These are phyloP conservation scores for Anniella stebbinsi DNA, from an alignment of 2,797 vertebrate species.

Conservation along the genomic window DNA sequence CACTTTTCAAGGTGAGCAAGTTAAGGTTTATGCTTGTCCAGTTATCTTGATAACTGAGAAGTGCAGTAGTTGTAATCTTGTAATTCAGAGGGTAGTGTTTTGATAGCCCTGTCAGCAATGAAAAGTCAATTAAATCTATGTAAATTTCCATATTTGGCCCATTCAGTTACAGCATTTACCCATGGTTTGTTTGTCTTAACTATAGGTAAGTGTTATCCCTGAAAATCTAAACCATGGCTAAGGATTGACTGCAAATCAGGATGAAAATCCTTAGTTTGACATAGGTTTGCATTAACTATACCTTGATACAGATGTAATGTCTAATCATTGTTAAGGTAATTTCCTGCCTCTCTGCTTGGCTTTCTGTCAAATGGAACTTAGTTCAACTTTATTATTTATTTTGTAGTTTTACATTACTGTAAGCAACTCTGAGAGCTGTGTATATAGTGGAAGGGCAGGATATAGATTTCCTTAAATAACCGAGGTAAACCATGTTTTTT, in stretches of 20 bases:
- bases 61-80: neutral
- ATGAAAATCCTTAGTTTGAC: neutral
- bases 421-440: neutral
- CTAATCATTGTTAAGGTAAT: neutral
- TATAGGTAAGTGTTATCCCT: neutral
- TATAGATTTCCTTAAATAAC: neutral
- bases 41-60: neutral
- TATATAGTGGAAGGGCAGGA: neutral
- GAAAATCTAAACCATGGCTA: neutral
- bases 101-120: neutral
- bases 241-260: neutral
- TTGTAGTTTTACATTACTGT: neutral
- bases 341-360: neutral
- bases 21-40: constrained; percentile 10
- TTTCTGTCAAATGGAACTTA: neutral
- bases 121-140: neutral
- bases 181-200: neutral
- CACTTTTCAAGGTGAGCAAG: constrained; percentile 90
- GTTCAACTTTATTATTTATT: neutral
- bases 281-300: neutral
- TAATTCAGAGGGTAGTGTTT: neutral
- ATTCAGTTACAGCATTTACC: neutral
- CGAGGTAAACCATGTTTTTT: neutral
- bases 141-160: neutral
- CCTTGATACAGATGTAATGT: too few species aligned